Evolutionary conservation across 2,888 invertebrate genomes (phyloP), one percentile per base, ranked within the genome.

Genomic region (Apotomis turbidana): DNA sequence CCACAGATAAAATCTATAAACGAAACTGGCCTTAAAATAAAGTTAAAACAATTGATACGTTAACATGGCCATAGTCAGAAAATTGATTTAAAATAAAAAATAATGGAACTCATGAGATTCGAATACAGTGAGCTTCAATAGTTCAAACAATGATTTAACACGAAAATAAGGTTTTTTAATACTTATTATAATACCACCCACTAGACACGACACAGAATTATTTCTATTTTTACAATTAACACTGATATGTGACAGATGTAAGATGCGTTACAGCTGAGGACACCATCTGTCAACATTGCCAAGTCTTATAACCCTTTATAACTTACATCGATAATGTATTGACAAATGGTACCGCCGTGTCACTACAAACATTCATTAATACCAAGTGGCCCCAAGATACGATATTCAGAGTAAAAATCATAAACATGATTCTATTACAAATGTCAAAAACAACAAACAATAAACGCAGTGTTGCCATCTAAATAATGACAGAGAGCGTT

Each of bases 231-330:
- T 86, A 88, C 83, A 86, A 81, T 81, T 78, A 86, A 88, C 84
- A 85, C 81, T 93, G 93, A 92, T 93, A 93, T 93, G 93, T 91
- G 87, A 88, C 81, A 84, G 83, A 84, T 68, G 59, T 69, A 51
- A 68, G 61, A 71, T 51, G 64, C 60, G 44, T 60, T 54, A 67
- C 27, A 66, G 36, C 36, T 71, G 54, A 44, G 5, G 15, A 67
- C 57, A 57, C 68, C 67, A 71, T 71, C 55, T 71, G 67, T 62
- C 70, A 54, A 64, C 49, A 70, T 55, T 70, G 38, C 10, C 52
- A 70, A 70, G n/a, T 9, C 36, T 58, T 64, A 58, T 62, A 51
- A 64, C 51, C 46, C 13, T 38, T 51, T 38, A 61, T 27, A 9
- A 51, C 15, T 41, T 12, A 55, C 46, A 61, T 57, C 57, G 54